phyloP scores from a whole-genome alignment of 2,888 invertebrate genomes.

The Leptinotarsa tumamoca region DNA sequence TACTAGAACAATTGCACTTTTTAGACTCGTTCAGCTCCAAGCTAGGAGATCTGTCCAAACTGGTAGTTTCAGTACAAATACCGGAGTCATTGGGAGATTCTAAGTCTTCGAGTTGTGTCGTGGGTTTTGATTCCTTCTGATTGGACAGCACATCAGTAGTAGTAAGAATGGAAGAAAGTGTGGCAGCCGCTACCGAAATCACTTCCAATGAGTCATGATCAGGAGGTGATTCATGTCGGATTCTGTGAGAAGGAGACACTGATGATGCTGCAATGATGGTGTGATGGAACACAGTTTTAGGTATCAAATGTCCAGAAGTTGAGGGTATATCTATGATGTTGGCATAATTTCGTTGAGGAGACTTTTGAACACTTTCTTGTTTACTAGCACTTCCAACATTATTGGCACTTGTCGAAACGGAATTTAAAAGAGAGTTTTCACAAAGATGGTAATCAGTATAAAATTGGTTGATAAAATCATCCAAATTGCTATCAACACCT shows the following conservation, averaged over 20 bases:
- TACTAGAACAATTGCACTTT: constrained; percentile 40
- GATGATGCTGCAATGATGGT: constrained; percentile 68
- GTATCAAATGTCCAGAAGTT: constrained; percentile 75
- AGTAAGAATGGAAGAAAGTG: constrained; percentile 71
- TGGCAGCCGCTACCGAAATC: constrained; percentile 76
- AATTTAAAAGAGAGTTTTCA: constrained; percentile 53
- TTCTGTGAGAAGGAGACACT: constrained; percentile 26
- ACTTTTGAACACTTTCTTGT: constrained; percentile 25
- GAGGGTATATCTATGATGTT: constrained; percentile 70
- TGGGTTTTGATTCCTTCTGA: constrained; percentile 44
- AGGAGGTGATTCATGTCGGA: constrained; percentile 62
- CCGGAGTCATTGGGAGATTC: constrained; percentile 74
- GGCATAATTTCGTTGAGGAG: constrained; percentile 52
- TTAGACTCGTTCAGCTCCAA: constrained; percentile 66
- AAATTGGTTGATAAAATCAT: constrained; percentile 77
- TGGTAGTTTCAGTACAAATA: constrained; percentile 80
- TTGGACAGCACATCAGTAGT: constrained; percentile 53
- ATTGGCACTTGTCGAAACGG: constrained; percentile 47
- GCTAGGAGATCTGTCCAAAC: constrained; percentile 75
- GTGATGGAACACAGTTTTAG: constrained; percentile 73
- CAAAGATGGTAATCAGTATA: constrained; percentile 73
- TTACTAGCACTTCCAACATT: constrained; percentile 6
- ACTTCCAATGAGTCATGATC: constrained; percentile 70
- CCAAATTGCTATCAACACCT: constrained; percentile 71
- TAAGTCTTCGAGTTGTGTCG: constrained; percentile 54